These are phyloP conservation scores for Notolepis coatsorum DNA, from an alignment of 2,797 vertebrate genomes.

Conservation along the genomic window DNA sequence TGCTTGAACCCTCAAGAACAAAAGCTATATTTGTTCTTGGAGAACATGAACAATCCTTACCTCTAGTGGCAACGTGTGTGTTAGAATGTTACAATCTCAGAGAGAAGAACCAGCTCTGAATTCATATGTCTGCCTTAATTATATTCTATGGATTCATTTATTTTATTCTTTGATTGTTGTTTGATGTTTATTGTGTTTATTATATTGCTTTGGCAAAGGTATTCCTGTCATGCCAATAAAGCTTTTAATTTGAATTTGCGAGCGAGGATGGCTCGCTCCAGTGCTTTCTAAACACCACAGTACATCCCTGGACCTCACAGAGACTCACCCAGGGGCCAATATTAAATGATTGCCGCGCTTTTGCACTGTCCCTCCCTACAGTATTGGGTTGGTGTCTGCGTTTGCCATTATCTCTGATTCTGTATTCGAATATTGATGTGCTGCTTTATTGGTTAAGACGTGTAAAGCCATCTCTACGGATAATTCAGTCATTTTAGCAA, in stretches of 20 bases:
- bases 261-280: slow-evolving; percentile 26
- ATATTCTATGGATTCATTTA: too few relatives aligned
- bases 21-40: too few relatives aligned
- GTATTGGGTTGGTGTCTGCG: background rate
- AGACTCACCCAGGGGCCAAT: background rate
- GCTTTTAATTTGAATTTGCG: background rate
- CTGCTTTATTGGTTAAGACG: slow-evolving; percentile 2
- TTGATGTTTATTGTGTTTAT: too few relatives aligned
- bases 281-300: background rate
- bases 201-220: too few relatives aligned
- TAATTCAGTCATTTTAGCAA: slow-evolving; percentile 15
- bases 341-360: background rate
- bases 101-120: too few relatives aligned
- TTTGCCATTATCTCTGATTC: background rate
- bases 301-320: slow-evolving; percentile 5
- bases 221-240: too few relatives aligned
- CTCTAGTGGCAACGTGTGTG: too few relatives aligned
- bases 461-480: background rate
- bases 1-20: too few relatives aligned
- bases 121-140: too few relatives aligned
- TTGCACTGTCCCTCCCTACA: background rate
- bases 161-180: too few relatives aligned
- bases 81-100: too few relatives aligned
- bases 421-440: background rate
- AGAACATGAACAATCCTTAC: too few relatives aligned